phyloP scores from a whole-genome alignment of 1,140 invertebrate genomes.

The Drosophila parvula region DNA sequence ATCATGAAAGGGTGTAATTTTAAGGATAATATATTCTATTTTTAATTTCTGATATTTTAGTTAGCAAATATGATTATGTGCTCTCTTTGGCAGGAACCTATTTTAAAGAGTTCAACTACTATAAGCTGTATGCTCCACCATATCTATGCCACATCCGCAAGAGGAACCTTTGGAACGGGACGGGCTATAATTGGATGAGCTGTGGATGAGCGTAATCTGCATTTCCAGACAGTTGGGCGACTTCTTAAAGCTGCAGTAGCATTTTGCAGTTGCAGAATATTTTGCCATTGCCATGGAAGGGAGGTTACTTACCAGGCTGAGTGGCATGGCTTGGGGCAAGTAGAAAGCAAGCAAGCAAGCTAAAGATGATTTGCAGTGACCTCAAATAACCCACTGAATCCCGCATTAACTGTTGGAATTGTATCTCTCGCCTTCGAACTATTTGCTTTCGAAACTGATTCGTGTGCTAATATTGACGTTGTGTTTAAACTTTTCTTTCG shows the following conservation, averaged over 20 bases:
- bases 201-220: slow-evolving; percentile 37
- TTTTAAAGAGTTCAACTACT: slow-evolving; percentile 6
- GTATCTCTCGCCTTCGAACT: slow-evolving; percentile 12
- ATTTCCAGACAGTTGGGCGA: slow-evolving; percentile 50
- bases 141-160: slow-evolving; percentile 47
- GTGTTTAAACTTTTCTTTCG: slow-evolving; percentile 27
- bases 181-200: slow-evolving; percentile 39
- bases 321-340: not conserved
- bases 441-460: slow-evolving; percentile 30
- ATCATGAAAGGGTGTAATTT: no score
- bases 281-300: not conserved
- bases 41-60: no score
- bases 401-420: not conserved
- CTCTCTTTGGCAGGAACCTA: not conserved
- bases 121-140: not conserved
- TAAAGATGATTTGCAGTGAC: slow-evolving; percentile 34
- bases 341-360: not conserved
- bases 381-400: slow-evolving; percentile 34
- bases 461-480: slow-evolving; percentile 20
- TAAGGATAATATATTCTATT: no score
- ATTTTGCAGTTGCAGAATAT: not conserved
- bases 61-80: no score
- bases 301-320: slow-evolving; percentile 18
- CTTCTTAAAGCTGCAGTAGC: slow-evolving; percentile 23
- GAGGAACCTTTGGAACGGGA: slow-evolving; percentile 28